These are phyloP conservation scores for Solea senegalensis DNA, from an alignment of 2,113 vertebrate genomes.

Conservation along the genomic window DNA sequence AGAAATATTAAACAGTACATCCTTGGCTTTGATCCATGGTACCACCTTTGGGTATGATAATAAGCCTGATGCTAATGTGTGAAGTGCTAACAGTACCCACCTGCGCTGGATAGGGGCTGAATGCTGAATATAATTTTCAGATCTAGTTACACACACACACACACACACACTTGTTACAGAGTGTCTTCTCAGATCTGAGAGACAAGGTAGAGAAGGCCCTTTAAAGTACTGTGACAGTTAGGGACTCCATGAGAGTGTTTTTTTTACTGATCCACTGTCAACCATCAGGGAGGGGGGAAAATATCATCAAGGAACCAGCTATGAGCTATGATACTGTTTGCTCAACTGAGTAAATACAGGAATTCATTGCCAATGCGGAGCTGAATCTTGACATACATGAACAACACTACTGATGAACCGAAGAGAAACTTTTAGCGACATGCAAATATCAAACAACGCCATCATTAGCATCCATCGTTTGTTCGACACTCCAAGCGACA, in stretches of 20 bases:
- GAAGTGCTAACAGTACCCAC: constrained; percentile 60
- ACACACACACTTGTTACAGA: background rate
- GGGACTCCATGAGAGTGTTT: background rate
- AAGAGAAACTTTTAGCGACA: constrained; percentile 27
- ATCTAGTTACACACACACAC: constrained; percentile 19
- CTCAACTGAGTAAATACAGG: constrained; percentile 27
- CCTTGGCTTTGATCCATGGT: constrained; percentile 73
- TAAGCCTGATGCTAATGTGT: constrained; percentile 71
- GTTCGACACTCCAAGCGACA: constrained; percentile 35
- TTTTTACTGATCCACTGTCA: constrained; percentile 9
- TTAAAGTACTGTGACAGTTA: constrained; percentile 1
- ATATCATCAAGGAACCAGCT: constrained; percentile 4
- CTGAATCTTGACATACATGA: constrained; percentile 38
- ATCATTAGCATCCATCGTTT: constrained; percentile 44
- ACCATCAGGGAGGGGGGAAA: background rate
- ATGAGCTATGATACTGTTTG: constrained; percentile 16
- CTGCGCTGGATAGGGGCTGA: constrained; percentile 34
- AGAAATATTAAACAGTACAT: constrained; percentile 78
- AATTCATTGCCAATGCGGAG: constrained; percentile 33
- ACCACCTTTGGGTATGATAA: constrained; percentile 77
- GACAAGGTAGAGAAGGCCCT: constrained; percentile 9
- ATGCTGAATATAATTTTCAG: constrained; percentile 44
- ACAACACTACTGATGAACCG: constrained; percentile 52
- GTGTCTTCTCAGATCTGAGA: constrained; percentile 11
- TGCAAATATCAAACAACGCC: constrained; percentile 49